Base-by-base conservation (phyloP, 2,888 invertebrate species). In the Gari tellinella region DNA sequence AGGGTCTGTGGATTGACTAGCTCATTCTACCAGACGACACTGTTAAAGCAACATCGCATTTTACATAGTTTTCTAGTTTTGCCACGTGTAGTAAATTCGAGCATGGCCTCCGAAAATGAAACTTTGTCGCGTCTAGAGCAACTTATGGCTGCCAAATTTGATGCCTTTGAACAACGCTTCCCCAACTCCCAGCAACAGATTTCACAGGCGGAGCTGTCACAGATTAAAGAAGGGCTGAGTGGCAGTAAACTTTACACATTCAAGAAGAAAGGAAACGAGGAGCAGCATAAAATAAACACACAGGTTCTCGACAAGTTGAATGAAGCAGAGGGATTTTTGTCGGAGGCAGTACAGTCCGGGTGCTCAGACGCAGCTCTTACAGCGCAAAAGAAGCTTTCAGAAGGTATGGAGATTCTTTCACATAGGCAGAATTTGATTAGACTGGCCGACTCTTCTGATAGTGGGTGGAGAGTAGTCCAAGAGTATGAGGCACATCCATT, bases 401-500 rank as follows among this genome's bases (percentile, higher is more conserved):
- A 66, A 66, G 66, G 57, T 66, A 66, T 66, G 15, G 37, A 52
- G 37, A 52, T 21, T 23, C 19, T 51, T 4, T 8, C 19, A 21
- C 52, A 60, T 31, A 19, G 58, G 7, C 58, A 66, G 53, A 66
- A 58, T 21, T 19, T 26, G 0, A 58, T 66, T 7, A 57, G 45
- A 52, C 14, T 52, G 1, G 66, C 66, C 15, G 58, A 66, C 31
- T 52, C 43, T n/a, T 49, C 26, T 7, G 66, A 66, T 10, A 19
- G 21, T 15, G 58, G 66, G 15, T 66, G 66, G 58, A 41, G 45
- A 15, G 46, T 58, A 12, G 66, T 58, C 14, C 37, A 65, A 21
- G 51, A 65, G 41, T 57, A 65, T 40, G 65, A 57, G 23, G 15
- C 56, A 5, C 56, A 66, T 41, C 65, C 65, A 19, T 41, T 66